Evolutionary conservation across 53 echinoderm and acorn worm genomes (phyloP).

Genomic region (Apostichopus leukothele): DNA sequence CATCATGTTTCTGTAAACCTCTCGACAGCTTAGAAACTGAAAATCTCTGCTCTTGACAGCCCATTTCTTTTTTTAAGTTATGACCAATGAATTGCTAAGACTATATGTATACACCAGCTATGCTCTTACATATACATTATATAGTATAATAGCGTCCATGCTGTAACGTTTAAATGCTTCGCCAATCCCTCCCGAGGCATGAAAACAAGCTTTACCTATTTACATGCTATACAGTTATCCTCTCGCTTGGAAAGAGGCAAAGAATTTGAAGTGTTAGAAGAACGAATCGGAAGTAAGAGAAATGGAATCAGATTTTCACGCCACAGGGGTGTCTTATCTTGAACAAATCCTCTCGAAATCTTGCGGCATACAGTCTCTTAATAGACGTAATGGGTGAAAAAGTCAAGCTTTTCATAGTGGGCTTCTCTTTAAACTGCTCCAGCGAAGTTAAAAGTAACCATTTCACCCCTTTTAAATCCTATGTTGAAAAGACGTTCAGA

Average conservation of each 20-base stretch:
- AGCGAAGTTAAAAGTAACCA: too few relatives aligned
- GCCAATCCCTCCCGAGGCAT: conserved; percentile 39
- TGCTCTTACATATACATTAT: too few relatives aligned
- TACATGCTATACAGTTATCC: conserved; percentile 36
- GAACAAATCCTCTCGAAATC: conserved; percentile 30
- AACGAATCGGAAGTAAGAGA: conserved; percentile 37
- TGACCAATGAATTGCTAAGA: too few relatives aligned
- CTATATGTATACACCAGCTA: too few relatives aligned
- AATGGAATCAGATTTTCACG: conserved; percentile 31
- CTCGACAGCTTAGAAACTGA: too few relatives aligned
- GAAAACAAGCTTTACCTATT: conserved; percentile 42
- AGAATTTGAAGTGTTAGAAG: conserved; percentile 33
- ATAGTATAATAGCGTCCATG: too few relatives aligned
- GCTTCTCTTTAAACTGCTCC: background rate
- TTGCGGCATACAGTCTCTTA: conserved; percentile 24
- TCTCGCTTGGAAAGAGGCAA: background rate
- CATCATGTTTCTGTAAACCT: too few relatives aligned
- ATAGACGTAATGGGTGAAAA: conserved; percentile 37
- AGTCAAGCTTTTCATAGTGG: conserved; percentile 9
- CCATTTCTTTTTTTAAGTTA: too few relatives aligned
- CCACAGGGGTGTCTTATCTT: conserved; percentile 31
- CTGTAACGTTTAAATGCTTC: background rate
- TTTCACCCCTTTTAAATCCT: too few relatives aligned
- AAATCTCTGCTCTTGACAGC: too few relatives aligned
- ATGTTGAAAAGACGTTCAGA: too few relatives aligned